Base-by-base conservation (phyloP, 2,888 invertebrate genomes). In the Sarcophaga caerulescens region DNA sequence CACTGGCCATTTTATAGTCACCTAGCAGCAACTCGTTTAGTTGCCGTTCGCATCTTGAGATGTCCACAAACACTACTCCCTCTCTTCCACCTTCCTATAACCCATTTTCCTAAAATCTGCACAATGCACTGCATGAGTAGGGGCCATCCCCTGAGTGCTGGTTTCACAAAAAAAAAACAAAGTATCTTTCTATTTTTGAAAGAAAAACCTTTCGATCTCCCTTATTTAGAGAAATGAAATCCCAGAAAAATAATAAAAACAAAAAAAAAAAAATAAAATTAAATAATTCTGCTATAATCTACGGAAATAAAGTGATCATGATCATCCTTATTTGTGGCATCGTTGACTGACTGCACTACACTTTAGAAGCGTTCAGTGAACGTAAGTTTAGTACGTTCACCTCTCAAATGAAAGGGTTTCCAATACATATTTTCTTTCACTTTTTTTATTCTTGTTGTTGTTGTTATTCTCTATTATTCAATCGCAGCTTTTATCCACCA, bases 311-410 rank as follows among this genome's bases (percentile, higher is more conserved):
- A 35, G 59, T n/a, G 8, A 65, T 17, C 44, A 25, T 71, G 62
- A 82, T 65, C 59, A 59, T 71, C 82, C 82, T 59, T 82, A 60
- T 77, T 71, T 47, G 45, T 35, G 45, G 12, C n/a, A 81, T 76
- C 57, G 21, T 57, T 63, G 23, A 12, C 35, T 35, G 21, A 23
- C 59, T 45, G 21, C 25, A 57, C 35, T 45, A 45, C 35, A n/a
- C 12, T 47, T 25, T n/a, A 74, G 47, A 71, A 60, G 75, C 79
- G 85, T 85, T 85, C 68, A 73, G 60, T 83, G 73, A 79, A 79
- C 80, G 82, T 83, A 77, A 77, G 76, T 73, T 73, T 63, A 85
- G 82, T 76, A 85, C 82, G 76, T 85, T 85, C 85, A 85, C 85
- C 85, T 82, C 79, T 79, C 17, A 74, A 85, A 80, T 68, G 68